Conservation (phyloP, 2,888 invertebrate species). For the Halictus ligatus region DNA sequence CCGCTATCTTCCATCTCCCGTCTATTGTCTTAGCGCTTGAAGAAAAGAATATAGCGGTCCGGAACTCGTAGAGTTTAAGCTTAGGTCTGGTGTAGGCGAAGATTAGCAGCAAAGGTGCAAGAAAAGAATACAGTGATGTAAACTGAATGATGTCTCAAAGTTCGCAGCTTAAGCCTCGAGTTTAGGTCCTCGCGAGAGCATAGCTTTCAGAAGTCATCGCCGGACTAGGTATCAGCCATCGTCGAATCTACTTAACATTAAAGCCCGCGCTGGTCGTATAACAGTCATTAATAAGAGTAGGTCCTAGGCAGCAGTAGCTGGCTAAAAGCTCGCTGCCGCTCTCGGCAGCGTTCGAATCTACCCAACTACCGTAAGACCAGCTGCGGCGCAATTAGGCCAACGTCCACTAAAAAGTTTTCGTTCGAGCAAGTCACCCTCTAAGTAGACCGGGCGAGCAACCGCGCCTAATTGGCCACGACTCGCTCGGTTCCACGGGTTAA, state of each 20-base stretch:
- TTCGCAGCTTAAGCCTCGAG: background rate
- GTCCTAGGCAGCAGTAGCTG: background rate
- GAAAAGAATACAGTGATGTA: background rate
- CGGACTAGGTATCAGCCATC: background rate
- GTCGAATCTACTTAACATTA: background rate
- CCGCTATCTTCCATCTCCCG: background rate
- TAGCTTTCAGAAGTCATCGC: background rate
- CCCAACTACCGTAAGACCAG: background rate
- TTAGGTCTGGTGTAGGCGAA: no score
- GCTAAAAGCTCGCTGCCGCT: background rate
- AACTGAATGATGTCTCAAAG: background rate
- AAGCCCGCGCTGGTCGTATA: background rate
- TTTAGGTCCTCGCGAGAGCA: background rate
- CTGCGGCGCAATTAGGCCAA: background rate
- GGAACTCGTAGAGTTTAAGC: no score
- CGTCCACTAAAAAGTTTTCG: background rate
- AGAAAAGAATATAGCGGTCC: background rate
- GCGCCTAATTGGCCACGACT: background rate
- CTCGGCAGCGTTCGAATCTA: background rate
- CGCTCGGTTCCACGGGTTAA: constrained; percentile 3
- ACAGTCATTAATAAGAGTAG: background rate
- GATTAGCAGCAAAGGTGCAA: no score
- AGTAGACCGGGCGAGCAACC: background rate
- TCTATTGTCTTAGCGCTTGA: background rate
- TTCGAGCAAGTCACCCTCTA: background rate